A percentile compares a stretch with the other conserved stretches of the same genome.
Conservation (phyloP, 2,113 vertebrate genomes). For the Ginglymostoma cirratum region DNA sequence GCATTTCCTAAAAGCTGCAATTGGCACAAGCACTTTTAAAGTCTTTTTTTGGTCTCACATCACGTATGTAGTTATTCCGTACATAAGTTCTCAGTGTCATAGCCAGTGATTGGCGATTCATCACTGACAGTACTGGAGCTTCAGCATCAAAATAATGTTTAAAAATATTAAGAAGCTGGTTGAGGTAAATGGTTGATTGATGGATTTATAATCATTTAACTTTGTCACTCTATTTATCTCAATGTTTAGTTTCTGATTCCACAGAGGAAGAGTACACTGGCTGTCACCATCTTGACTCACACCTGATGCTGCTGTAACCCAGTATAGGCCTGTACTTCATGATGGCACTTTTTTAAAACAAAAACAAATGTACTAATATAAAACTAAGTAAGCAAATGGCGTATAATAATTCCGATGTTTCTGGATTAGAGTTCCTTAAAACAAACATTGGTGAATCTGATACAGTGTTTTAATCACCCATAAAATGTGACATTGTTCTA, state of each 20-base stretch:
- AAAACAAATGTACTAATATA: background rate
- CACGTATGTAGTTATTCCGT: background rate
- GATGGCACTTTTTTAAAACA: background rate
- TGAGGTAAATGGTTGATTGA: background rate
- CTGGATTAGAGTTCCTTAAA: background rate
- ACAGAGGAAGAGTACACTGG: background rate
- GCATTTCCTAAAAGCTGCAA: background rate
- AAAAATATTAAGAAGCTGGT: background rate
- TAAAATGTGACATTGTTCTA: background rate
- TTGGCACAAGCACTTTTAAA: background rate
- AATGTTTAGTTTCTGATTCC: background rate
- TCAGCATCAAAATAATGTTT: background rate
- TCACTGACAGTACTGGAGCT: background rate
- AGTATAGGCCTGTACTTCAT: background rate
- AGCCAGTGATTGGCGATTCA: background rate
- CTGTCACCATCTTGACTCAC: background rate
- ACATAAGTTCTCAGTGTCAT: constrained; percentile 4
- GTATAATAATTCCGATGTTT: background rate
- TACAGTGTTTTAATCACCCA: background rate
- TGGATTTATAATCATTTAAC: background rate
- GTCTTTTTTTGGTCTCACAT: background rate
- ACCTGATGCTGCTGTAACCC: background rate
- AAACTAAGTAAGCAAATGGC: background rate
- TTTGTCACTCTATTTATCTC: background rate
- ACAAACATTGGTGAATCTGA: background rate